phyloP scores from a whole-genome alignment of 2,113 vertebrate genomes.

The Sarotherodon lohbergeri region DNA sequence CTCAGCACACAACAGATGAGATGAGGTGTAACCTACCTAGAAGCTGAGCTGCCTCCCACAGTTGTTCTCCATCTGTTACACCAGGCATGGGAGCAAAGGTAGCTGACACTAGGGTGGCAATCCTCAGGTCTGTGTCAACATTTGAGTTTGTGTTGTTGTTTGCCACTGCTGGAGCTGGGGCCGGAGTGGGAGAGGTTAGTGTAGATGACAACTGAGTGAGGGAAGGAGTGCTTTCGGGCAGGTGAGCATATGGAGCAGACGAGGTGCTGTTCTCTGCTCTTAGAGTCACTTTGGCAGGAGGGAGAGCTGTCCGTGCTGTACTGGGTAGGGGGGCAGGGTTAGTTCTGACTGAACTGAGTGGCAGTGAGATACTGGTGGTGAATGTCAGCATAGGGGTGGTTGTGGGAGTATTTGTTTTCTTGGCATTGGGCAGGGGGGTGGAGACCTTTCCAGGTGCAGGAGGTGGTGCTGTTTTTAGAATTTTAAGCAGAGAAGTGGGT shows the following conservation, averaged over 20 bases:
- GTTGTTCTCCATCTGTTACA: slow-evolving; percentile 46
- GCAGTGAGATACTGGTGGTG: not conserved
- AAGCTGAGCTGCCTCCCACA: slow-evolving; percentile 66
- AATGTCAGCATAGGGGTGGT: not conserved
- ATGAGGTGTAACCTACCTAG: slow-evolving; percentile 49
- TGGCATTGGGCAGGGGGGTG: not conserved
- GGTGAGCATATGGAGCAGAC: not conserved
- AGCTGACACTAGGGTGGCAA: slow-evolving; percentile 63
- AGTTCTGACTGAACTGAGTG: not conserved
- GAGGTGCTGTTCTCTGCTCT: slow-evolving; percentile 24
- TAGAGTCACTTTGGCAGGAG: not conserved
- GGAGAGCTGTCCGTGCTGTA: not conserved
- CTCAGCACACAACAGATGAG: not conserved
- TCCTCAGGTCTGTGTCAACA: slow-evolving; percentile 9
- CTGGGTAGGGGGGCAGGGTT: not conserved
- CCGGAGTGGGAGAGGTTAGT: not conserved
- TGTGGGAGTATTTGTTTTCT: slow-evolving; percentile 6
- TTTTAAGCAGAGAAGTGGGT: slow-evolving; percentile 1
- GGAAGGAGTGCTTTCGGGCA: not conserved
- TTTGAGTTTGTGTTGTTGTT: slow-evolving; percentile 6
- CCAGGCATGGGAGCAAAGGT: slow-evolving; percentile 73
- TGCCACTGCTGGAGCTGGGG: not conserved
- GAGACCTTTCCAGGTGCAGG: slow-evolving; percentile 47
- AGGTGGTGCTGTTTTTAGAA: slow-evolving; percentile 33
- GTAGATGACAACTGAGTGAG: not conserved